Evolutionary conservation across 2,888 invertebrate genomes (phyloP).

Genomic region (Amiota mariae): DNA sequence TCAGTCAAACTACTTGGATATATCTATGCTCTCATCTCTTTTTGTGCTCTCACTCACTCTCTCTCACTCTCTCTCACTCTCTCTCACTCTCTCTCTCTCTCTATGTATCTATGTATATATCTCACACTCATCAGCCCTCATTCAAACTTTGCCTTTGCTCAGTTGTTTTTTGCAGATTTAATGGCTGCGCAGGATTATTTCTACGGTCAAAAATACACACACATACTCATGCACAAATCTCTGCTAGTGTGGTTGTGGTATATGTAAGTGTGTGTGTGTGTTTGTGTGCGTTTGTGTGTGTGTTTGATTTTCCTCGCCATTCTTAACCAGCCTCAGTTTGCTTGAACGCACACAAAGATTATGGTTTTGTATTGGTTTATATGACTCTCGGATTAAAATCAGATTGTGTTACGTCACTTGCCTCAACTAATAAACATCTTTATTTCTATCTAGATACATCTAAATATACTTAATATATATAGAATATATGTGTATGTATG

Average conservation of each 20-base stretch:
- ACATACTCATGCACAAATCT: neutral
- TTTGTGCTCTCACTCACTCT: conserved; percentile 22
- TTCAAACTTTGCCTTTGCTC: conserved; percentile 28
- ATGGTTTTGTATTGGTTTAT: conserved; percentile 4
- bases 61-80: conserved; percentile 4
- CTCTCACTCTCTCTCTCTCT: conserved; percentile 32
- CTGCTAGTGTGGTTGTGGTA: conserved; percentile 12
- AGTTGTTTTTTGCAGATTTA: conserved; percentile 56
- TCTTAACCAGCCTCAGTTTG: neutral
- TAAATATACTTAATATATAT: neutral
- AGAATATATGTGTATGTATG: neutral
- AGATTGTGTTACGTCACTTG: neutral
- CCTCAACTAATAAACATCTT: conserved; percentile 1
- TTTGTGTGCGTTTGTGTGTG: neutral
- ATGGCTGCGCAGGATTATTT: conserved; percentile 52
- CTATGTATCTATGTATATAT: neutral
- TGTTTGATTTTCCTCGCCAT: neutral
- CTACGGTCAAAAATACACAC: neutral
- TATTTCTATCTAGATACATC: neutral
- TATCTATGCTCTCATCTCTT: neutral
- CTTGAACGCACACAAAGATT: neutral
- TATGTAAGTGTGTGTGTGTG: neutral
- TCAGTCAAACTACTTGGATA: too few species aligned
- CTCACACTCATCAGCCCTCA: conserved; percentile 23
- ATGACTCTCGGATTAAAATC: conserved; percentile 2